Evolutionary conservation across 2,888 invertebrate species (phyloP).

Genomic region (Phaonia tiefii): DNA sequence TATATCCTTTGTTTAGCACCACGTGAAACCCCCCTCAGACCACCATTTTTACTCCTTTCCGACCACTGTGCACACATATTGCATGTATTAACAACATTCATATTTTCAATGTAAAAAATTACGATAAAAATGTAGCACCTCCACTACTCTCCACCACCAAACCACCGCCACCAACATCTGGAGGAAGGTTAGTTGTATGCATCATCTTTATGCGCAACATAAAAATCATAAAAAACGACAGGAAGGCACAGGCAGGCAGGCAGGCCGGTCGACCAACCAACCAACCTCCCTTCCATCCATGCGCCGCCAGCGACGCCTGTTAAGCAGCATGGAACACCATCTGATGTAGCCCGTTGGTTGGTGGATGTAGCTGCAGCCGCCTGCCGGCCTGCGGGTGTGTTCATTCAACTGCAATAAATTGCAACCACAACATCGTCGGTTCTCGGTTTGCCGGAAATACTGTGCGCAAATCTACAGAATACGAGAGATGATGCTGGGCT

Average conservation of each 20-base stretch:
- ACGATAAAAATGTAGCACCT: constrained; percentile 28
- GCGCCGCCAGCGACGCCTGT: background rate
- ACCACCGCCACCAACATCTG: background rate
- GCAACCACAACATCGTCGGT: constrained; percentile 68
- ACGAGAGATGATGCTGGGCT: background rate
- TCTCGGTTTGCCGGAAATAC: constrained; percentile 60
- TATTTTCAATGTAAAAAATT: constrained; percentile 21
- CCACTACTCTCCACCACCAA: background rate
- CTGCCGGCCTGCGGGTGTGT: constrained; percentile 72
- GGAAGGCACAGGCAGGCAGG: constrained; percentile 7
- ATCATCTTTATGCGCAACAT: constrained; percentile 11
- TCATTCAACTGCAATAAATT: constrained; percentile 78
- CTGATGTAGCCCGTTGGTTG: background rate
- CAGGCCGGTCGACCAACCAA: background rate
- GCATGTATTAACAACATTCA: constrained; percentile 10
- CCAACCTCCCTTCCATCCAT: background rate
- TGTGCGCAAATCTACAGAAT: constrained; percentile 55
- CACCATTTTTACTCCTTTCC: no score
- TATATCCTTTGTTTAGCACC: no score
- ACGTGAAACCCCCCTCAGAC: no score
- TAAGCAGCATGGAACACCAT: background rate
- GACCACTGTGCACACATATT: no score
- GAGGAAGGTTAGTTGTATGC: background rate
- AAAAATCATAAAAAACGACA: background rate
- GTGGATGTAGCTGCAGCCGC: background rate